phyloP scores from a whole-genome alignment of 2,113 vertebrate species.

The Melanerpes aurifrons region DNA sequence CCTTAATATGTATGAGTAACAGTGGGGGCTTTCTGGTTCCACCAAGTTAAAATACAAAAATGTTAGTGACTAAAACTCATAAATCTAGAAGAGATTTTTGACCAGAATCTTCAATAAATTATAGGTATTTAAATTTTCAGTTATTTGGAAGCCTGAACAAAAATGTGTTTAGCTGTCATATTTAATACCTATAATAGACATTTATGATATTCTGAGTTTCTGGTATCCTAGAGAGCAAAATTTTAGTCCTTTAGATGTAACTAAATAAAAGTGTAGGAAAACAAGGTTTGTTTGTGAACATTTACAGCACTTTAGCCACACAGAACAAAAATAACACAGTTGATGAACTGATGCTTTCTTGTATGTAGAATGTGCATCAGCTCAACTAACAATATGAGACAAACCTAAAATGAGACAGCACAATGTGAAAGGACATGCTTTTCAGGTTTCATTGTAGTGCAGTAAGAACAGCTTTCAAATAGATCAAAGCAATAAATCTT shows the following conservation, averaged over 20 bases:
- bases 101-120: not conserved
- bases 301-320: not conserved
- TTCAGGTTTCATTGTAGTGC: not conserved
- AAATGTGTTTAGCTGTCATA: not conserved
- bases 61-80: not conserved
- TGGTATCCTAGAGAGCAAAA: not conserved
- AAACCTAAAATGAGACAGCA: not conserved
- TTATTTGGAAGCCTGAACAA: not conserved
- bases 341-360: not conserved
- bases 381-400: not conserved
- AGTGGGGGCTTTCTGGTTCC: not conserved
- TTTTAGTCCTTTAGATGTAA: not conserved
- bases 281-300: not conserved
- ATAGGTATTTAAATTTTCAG: not conserved
- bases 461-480: not conserved
- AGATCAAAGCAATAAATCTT: not conserved
- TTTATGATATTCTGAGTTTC: not conserved
- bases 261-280: not conserved
- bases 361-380: not conserved
- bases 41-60: not conserved
- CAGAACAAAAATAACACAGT: not conserved
- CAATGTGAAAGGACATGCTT: not conserved
- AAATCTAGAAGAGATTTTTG: not conserved
- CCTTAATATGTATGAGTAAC: not conserved
- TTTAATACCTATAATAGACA: not conserved